phyloP scores from a whole-genome alignment of 2,888 invertebrate species.

The Antheraea yamamai region DNA sequence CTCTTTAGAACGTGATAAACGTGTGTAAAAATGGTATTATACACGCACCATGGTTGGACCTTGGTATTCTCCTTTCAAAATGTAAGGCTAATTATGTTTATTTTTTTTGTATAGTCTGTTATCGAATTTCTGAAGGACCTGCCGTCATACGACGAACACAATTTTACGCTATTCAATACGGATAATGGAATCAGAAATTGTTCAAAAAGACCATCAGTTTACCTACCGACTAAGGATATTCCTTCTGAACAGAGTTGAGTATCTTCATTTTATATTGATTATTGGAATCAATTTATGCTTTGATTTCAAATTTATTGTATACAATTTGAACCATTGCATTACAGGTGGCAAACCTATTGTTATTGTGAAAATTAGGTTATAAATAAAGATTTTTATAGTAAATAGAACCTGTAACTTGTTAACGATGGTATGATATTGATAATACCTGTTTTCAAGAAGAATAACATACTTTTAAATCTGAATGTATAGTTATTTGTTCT shows the following conservation, averaged over 20 bases:
- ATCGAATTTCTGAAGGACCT: constrained; percentile 95
- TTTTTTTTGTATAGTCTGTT: constrained; percentile 86
- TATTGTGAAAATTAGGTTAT: no score
- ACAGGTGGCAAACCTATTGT: no score
- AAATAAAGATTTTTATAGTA: no score
- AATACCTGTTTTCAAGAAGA: no score
- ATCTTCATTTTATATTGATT: constrained; percentile 23
- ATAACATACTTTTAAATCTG: neutral
- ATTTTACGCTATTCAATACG: constrained; percentile 94
- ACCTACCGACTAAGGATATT: constrained; percentile 95
- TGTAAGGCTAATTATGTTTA: constrained; percentile 34
- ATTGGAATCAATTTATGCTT: neutral
- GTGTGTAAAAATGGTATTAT: constrained; percentile 26
- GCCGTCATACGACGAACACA: constrained; percentile 94
- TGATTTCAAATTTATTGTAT: no score
- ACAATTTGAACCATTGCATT: no score
- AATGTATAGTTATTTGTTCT: neutral
- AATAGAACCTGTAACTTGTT: no score
- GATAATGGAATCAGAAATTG: constrained; percentile 91
- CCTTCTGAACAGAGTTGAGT: constrained; percentile 95
- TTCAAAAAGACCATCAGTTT: constrained; percentile 93
- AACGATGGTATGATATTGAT: no score
- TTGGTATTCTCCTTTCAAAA: constrained; percentile 41
- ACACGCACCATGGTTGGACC: constrained; percentile 47
- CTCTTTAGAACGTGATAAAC: constrained; percentile 21